Evolutionary conservation across 2,888 invertebrate species (phyloP), one percentile per base, ranked within the genome.

Genomic region (Chrysolina americana): DNA sequence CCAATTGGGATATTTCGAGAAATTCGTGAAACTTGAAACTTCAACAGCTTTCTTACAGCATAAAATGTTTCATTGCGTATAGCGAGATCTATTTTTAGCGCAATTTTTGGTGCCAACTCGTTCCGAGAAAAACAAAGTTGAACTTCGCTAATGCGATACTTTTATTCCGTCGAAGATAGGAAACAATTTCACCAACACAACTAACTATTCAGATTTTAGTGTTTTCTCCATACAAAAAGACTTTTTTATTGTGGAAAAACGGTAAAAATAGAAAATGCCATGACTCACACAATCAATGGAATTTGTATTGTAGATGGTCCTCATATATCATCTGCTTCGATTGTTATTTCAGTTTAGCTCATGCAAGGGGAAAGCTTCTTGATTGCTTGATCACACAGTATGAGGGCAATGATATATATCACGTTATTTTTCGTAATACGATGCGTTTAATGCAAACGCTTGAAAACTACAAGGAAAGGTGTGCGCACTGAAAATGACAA

Each of bases 91-190:
- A 59, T 59, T 59, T 59, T 64, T 23, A 47, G 53, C 65, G 10
- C 23, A 53, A 64, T 41, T 64, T 50, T 56, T 65, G 71, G 36
- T 59, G 59, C 71, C 65, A 44, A 53, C n/a, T 71, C 48, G 44
- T 71, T 71, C 59, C 36, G 19, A 71, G 47, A 65, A 71, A 65
- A 71, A 71, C 70, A 71, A 65, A 65, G 23, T 56, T 71, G 23
- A 71, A 50, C 71, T 65, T 65, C 59, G 65, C 59, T 56, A 59
- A 59, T 41, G n/a, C n/a, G 65, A 21, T 50, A 6, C 50, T 21
- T 68, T 56, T 63, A n/a, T 77, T 68, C 72, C 70, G 64, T 50
- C 19, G 17, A 13, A 28, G 41, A 59, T 65, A n/a, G n/a, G 59
- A 59, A 28, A 36, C 36, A 36, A 36, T 59, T 59, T 28, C 53